A percentile compares a stretch with the other conserved stretches of the same genome.
These are phyloP conservation scores for Aromia moschata DNA, from an alignment of 2,888 invertebrate genomes.

Conservation along the genomic window DNA sequence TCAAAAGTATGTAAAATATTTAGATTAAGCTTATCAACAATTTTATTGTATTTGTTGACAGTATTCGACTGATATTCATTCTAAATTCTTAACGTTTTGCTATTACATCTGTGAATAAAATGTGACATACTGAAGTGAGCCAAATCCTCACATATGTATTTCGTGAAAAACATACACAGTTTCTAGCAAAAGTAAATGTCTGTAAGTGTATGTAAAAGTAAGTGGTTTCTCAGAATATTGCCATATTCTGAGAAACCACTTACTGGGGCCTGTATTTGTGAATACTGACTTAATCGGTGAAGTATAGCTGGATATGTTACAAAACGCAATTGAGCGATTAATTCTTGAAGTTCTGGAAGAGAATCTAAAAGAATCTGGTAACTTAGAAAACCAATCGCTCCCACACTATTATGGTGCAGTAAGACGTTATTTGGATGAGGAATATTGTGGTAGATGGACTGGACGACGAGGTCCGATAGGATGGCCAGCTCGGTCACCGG, in stretches of 20 bases:
- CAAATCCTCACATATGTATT: no score
- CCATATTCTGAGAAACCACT: background rate
- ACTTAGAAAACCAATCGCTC: background rate
- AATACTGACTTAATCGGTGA: background rate
- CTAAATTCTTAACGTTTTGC: no score
- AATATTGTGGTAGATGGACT: background rate
- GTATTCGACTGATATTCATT: no score
- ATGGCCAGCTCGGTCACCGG: background rate
- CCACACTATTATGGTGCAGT: background rate
- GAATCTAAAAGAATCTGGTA: background rate
- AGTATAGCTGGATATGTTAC: background rate
- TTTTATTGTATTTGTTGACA: no score
- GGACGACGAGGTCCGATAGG: background rate
- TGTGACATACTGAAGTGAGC: no score
- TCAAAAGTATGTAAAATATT: no score
- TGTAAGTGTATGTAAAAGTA: no score
- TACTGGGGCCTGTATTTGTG: background rate
- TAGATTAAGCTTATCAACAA: no score
- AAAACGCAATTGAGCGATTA: background rate
- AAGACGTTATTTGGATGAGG: background rate
- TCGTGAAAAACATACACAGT: no score
- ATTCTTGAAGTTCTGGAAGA: background rate
- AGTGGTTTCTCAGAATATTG: no score
- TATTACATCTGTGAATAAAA: no score
- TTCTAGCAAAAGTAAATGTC: no score